A percentile compares a stretch with the other conserved stretches of the same genome.
phyloP scores from a whole-genome alignment of 2,113 vertebrate species.

The Lophius piscatorius region DNA sequence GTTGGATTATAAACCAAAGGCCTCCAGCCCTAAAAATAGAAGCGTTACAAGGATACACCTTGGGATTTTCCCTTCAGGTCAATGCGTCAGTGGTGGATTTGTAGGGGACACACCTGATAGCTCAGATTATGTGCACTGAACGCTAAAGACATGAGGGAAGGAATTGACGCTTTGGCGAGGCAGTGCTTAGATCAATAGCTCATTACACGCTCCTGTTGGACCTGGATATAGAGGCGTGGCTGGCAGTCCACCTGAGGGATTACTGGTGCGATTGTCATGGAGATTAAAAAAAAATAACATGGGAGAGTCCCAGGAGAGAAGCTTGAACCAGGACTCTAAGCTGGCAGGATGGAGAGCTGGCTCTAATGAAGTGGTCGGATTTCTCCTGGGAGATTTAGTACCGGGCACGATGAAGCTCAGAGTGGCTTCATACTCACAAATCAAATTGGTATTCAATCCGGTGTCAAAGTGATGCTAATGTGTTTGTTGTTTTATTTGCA shows the following conservation, averaged over 20 bases:
- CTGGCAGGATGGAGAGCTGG: neutral
- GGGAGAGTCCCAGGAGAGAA: conserved; percentile 27
- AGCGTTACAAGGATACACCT: conserved; percentile 36
- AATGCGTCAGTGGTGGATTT: conserved; percentile 63
- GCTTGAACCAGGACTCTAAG: conserved; percentile 14
- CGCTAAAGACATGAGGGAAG: conserved; percentile 68
- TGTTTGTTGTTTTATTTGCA: too few species aligned
- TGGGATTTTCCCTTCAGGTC: conserved; percentile 20
- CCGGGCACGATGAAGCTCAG: too few species aligned
- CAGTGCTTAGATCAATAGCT: conserved; percentile 79
- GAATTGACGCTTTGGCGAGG: conserved; percentile 51
- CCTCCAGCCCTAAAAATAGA: too few species aligned
- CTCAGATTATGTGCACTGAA: conserved; percentile 66
- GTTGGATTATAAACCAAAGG: too few species aligned
- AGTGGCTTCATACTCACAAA: neutral
- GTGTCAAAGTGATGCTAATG: neutral
- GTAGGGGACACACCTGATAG: conserved; percentile 59
- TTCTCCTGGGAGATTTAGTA: too few species aligned
- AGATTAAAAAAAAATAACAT: conserved; percentile 49
- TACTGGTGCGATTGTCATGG: conserved; percentile 64
- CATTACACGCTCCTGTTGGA: conserved; percentile 71
- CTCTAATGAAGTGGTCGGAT: too few species aligned
- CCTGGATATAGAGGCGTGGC: conserved; percentile 35
- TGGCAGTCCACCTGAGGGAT: conserved; percentile 57
- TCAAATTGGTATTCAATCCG: neutral